Evolutionary conservation across 2,797 vertebrate species (phyloP).

Genomic region (Alosa sapidissima): DNA sequence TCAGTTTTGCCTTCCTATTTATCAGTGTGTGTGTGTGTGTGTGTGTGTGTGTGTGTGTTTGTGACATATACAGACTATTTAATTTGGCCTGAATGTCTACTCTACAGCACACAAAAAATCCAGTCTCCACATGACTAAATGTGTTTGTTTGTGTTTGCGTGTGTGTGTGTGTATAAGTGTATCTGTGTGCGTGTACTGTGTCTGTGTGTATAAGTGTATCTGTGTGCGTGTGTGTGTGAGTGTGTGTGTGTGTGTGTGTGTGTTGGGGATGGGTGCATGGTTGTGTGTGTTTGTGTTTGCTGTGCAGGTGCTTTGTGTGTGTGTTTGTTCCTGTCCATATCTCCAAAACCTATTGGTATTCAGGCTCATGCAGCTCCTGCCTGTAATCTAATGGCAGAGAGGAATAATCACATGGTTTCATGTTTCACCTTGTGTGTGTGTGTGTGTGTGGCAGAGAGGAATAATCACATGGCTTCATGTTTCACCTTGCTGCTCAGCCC

Average conservation of each 20-base stretch:
- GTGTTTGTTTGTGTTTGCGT: background rate
- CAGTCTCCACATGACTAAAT: background rate
- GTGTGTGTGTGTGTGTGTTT: background rate
- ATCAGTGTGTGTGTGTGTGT: background rate
- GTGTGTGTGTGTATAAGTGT: background rate
- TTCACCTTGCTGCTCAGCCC: background rate
- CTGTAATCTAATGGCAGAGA: background rate
- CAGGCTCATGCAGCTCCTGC: background rate
- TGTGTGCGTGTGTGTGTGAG: background rate
- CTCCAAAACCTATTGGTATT: background rate
- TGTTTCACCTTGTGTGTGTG: background rate
- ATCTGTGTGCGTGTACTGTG: background rate
- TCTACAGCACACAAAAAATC: too few relatives aligned
- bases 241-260: background rate
- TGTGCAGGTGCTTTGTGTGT: background rate
- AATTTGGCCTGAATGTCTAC: too few relatives aligned
- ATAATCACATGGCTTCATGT: too few relatives aligned
- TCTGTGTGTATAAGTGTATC: background rate
- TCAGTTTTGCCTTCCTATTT: background rate
- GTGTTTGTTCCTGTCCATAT: background rate
- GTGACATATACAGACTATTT: background rate
- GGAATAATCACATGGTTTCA: background rate
- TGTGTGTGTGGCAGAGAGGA: too few relatives aligned
- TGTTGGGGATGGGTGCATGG: background rate
- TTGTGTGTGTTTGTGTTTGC: background rate